Base-by-base conservation (phyloP, 2,888 invertebrate species). In the Nomada flava region DNA sequence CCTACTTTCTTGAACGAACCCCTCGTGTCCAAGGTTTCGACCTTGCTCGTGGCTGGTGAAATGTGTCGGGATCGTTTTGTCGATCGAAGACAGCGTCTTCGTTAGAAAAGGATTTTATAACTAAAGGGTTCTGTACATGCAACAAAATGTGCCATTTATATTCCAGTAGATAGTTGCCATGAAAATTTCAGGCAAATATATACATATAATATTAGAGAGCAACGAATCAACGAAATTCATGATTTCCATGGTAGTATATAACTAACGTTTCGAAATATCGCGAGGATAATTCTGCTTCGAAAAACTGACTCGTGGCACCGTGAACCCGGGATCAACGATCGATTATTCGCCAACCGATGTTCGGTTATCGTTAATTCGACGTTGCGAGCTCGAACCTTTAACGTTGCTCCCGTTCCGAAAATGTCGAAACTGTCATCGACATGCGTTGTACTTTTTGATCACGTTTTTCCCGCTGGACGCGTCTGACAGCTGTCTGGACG, bases 361-460 rank as follows among this genome's bases (percentile, higher is more conserved):
- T 73, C 53, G 13, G 74, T 77, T 29, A 76, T 69, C 20, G 64
- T 87, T n/a, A 90, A 57, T 5, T 91, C 86, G 60, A 91, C 84
- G 10, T 87, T 86, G 75, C 89, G 91, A 15, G 91, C 88, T 26
- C 86, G 83, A 0, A 83, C 63, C 83, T 92, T 91, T 55, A 90
- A 84, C 18, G 85, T 69, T 2, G 90, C 89, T 63, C 89, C 64
- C 90, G 89, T 55, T 82, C 84, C 5, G 91, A 91, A 69, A 91
- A 92, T n/a, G 76, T 86, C 47, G 88, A 85, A 15, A 91, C 91
- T 5, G 91, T 91, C 73, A 91, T 80, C 9, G 89, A 88, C 86
- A 90, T 91, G 52, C 90, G 60, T 83, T 79, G 47, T 77, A 73
- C 50, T 67, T 79, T 26, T 82, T 86, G 26, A 71, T 75, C 13